A percentile compares a stretch with the other conserved stretches of the same genome.
phyloP scores from a whole-genome alignment of 2,888 invertebrate genomes.

The Mesodorylaimus sp. region DNA sequence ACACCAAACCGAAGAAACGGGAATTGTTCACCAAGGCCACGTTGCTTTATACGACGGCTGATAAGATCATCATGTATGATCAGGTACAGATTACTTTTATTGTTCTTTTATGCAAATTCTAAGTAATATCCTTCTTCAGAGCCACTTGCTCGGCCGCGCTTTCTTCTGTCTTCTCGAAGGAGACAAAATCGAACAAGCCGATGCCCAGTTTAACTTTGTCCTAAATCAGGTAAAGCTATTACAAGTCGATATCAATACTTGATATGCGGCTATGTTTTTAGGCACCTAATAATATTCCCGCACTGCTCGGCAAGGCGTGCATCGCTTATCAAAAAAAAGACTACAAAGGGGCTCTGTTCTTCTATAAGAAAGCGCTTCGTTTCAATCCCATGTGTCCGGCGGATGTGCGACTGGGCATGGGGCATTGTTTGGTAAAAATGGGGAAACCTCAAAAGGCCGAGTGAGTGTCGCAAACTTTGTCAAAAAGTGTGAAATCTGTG shows the following conservation, averaged over 20 bases:
- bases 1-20: conserved; percentile 69
- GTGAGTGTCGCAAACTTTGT: no score
- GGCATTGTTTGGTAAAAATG: conserved; percentile 91
- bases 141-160: conserved; percentile 88
- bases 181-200: conserved; percentile 98
- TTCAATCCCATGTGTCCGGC: conserved; percentile 94
- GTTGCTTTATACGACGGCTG: conserved; percentile 86
- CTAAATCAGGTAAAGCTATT: conserved; percentile 44
- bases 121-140: conserved; percentile 40
- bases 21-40: conserved; percentile 90
- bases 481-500: not conserved
- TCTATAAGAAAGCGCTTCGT: conserved; percentile 88
- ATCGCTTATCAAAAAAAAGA: conserved; percentile 91
- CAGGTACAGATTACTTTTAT: conserved; percentile 46
- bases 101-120: conserved; percentile 3
- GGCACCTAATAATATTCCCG: conserved; percentile 84
- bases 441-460: conserved; percentile 85
- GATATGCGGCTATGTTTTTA: conserved; percentile 35
- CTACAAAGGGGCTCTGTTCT: conserved; percentile 78
- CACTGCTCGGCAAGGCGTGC: conserved; percentile 89
- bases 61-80: conserved; percentile 99
- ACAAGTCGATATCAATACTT: not conserved
- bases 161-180: conserved; percentile 95
- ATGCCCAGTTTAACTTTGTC: conserved; percentile 98
- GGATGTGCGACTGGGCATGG: conserved; percentile 87